Conservation (phyloP, 2,888 invertebrate genomes). For the Furcula furcula region DNA sequence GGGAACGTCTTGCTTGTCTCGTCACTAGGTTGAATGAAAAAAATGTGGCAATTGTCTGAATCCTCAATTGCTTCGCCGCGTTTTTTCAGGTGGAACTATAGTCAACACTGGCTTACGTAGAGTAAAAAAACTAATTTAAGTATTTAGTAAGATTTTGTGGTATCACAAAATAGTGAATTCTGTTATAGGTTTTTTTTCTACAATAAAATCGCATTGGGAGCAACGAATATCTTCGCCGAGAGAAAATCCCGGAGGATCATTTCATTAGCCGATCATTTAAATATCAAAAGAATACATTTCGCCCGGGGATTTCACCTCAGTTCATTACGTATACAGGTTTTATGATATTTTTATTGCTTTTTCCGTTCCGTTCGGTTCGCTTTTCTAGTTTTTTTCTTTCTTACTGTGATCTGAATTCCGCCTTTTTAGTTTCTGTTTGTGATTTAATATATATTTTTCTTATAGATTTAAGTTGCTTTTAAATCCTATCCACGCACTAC, state of each 20-base stretch:
- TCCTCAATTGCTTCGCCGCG: too few species aligned
- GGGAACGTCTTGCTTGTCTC: too few species aligned
- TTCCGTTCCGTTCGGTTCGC: conserved; percentile 5
- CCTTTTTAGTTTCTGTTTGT: conserved; percentile 3
- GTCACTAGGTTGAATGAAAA: too few species aligned
- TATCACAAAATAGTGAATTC: too few species aligned
- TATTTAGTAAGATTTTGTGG: too few species aligned
- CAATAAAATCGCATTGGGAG: too few species aligned
- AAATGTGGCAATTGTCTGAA: too few species aligned
- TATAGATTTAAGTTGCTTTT: too few species aligned
- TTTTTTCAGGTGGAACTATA: too few species aligned
- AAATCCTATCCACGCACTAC: not conserved
- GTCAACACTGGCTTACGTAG: too few species aligned
- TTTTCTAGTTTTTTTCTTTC: conserved; percentile 11
- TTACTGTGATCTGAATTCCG: conserved; percentile 2
- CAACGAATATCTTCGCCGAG: conserved; percentile 7
- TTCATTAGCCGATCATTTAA: conserved; percentile 64
- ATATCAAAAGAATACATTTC: conserved; percentile 71
- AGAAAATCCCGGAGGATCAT: conserved; percentile 42
- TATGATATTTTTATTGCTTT: conserved; percentile 31
- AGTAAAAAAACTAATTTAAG: too few species aligned
- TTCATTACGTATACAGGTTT: conserved; percentile 37
- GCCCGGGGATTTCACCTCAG: conserved; percentile 34
- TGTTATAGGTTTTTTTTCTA: too few species aligned
- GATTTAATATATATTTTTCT: not conserved